A percentile compares a stretch with the other conserved stretches of the same genome.
Evolutionary conservation across 37 sponge, comb jelly and placozoan species (phyloP).

Genomic region (Oscarella lobularis): DNA sequence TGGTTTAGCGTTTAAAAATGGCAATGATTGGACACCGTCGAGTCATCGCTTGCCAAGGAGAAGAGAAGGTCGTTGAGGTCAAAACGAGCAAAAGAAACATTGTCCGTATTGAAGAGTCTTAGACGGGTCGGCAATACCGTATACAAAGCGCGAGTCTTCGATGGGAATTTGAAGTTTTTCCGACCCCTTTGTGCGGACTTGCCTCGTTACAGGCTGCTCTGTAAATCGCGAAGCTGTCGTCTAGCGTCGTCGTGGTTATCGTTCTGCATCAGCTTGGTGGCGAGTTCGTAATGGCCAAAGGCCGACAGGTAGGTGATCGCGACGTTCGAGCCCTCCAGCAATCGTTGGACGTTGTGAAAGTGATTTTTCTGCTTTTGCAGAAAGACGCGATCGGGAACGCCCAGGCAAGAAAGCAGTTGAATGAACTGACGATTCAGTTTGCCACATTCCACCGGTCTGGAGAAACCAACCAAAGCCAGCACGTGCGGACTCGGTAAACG

Average conservation of each 20-base stretch:
- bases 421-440: conserved; percentile 67
- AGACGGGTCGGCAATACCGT: conserved; percentile 62
- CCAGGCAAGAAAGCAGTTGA: conserved; percentile 55
- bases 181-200: conserved; percentile 19
- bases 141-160: conserved; percentile 59
- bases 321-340: conserved; percentile 24
- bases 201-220: conserved; percentile 19
- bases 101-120: conserved; percentile 48
- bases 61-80: no score
- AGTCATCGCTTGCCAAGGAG: no score
- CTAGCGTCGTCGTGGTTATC: background rate
- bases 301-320: conserved; percentile 32
- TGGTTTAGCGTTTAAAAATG: no score
- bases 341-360: conserved; percentile 16
- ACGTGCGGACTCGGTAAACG: background rate
- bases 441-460: conserved; percentile 52
- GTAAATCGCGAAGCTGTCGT: conserved; percentile 6
- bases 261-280: conserved; percentile 5
- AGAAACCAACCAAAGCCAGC: conserved; percentile 18
- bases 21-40: no score
- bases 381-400: conserved; percentile 51
- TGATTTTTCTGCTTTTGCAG: conserved; percentile 26
- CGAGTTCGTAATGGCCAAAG: conserved; percentile 30
- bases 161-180: conserved; percentile 47
- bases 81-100: no score